Evolutionary conservation across 2,797 vertebrate genomes (phyloP).

Genomic region (Oreortyx pictus): DNA sequence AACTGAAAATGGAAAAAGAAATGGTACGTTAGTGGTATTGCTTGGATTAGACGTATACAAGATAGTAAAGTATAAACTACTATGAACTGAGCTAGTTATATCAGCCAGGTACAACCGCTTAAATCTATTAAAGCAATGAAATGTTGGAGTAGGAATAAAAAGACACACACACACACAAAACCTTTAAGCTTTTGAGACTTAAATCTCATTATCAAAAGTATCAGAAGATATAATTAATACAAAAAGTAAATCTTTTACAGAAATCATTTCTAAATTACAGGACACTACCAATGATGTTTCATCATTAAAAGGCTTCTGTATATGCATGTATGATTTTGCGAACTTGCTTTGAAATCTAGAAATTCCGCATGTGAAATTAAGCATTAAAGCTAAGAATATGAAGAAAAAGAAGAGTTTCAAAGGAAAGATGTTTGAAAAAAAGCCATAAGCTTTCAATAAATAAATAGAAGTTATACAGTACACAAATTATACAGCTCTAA

Average conservation of each 20-base stretch:
- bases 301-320: neutral
- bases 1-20: constrained; percentile 85
- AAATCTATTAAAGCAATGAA: neutral
- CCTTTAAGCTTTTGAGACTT: neutral
- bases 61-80: neutral
- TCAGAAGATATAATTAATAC: neutral
- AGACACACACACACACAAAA: neutral
- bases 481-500: neutral
- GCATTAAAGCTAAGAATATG: neutral
- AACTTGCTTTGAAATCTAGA: neutral
- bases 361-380: neutral
- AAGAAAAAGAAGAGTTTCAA: neutral
- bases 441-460: neutral
- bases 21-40: neutral
- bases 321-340: neutral
- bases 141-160: neutral
- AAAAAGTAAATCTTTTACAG: neutral
- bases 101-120: neutral
- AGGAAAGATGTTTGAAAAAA: neutral
- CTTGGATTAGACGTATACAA: neutral
- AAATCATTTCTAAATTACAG: neutral
- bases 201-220: neutral
- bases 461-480: neutral
- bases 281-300: accelerated
- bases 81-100: neutral